Evolutionary conservation across 1,140 invertebrate species (phyloP).

Genomic region (Drosophila leontia): DNA sequence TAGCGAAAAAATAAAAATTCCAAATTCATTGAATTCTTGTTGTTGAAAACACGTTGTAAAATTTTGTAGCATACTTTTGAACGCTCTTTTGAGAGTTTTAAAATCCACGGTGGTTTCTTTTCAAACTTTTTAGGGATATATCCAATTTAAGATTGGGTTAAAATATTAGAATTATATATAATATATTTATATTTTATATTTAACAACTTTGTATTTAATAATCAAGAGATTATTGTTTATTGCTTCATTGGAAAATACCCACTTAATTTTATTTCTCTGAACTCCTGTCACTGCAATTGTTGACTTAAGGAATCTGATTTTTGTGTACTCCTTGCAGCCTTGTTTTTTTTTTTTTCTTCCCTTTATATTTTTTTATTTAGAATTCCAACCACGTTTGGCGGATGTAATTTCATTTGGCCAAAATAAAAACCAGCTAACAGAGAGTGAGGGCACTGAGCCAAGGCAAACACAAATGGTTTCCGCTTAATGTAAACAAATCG

Average conservation of each 20-base stretch:
- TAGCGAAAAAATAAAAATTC: no score
- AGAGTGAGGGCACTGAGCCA: neutral
- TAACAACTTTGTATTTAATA: neutral
- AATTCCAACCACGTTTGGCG: conserved; percentile 59
- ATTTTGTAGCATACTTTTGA: no score
- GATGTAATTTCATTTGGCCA: conserved; percentile 42
- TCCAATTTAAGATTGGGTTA: no score
- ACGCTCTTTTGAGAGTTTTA: no score
- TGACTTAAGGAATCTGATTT: conserved; percentile 13
- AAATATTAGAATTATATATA: neutral
- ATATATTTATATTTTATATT: neutral
- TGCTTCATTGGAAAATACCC: neutral
- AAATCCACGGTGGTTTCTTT: no score
- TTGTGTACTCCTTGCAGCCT: neutral
- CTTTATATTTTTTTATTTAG: conserved; percentile 1
- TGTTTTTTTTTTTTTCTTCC: conserved; percentile 2
- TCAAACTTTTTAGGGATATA: no score
- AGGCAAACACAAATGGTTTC: conserved; percentile 62
- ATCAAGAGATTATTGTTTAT: neutral
- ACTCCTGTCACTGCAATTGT: neutral
- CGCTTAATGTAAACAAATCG: conserved; percentile 63
- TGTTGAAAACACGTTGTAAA: no score
- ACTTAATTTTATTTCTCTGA: neutral
- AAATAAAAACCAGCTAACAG: conserved; percentile 14
- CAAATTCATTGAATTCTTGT: no score